Evolutionary conservation across 2,888 invertebrate genomes (phyloP).

Genomic region (Ectobius pallidus): DNA sequence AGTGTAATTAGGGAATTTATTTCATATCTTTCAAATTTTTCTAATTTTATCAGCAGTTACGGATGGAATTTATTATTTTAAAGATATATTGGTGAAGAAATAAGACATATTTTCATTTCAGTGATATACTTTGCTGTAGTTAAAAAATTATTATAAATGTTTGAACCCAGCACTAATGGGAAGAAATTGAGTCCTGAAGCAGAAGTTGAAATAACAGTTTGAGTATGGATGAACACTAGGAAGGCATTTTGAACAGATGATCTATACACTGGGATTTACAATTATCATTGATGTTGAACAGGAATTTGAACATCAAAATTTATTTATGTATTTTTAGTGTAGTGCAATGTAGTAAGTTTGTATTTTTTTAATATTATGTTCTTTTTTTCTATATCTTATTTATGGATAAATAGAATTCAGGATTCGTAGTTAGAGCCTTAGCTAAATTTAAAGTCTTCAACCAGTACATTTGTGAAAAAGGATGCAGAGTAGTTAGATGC

Average conservation of each 20-base stretch:
- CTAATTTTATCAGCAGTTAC: too few relatives aligned
- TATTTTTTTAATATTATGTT: conserved; percentile 9
- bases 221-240: too few relatives aligned
- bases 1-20: background rate
- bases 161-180: too few relatives aligned
- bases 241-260: too few relatives aligned
- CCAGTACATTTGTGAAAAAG: conserved; percentile 17
- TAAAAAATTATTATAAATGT: background rate
- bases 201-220: too few relatives aligned
- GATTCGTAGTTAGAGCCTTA: background rate
- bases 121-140: background rate
- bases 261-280: background rate
- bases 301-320: conserved; percentile 3
- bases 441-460: background rate
- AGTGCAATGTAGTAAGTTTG: conserved; percentile 14
- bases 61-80: too few relatives aligned
- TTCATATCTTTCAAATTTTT: background rate
- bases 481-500: conserved; percentile 3
- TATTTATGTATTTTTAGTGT: conserved; percentile 22
- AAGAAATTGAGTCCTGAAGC: too few relatives aligned
- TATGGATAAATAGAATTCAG: conserved; percentile 17
- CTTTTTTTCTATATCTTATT: conserved; percentile 11
- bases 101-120: background rate
- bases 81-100: background rate
- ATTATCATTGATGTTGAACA: background rate